A percentile compares a stretch with the other conserved stretches of the same genome.
phyloP scores from a whole-genome alignment of 2,888 invertebrate species.

The Hecatera dysodea region DNA sequence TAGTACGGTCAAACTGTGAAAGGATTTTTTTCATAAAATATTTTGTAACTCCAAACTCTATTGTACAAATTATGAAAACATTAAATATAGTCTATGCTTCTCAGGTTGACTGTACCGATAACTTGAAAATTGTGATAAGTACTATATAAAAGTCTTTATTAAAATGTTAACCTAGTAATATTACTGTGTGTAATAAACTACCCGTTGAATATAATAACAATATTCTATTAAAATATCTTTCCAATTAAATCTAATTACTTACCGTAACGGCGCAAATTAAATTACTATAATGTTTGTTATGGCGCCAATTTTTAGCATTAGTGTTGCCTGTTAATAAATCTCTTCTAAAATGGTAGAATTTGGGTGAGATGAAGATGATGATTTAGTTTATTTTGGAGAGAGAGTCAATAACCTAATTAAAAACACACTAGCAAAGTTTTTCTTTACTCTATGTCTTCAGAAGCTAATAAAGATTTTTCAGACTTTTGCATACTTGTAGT shows the following conservation, averaged over 20 bases:
- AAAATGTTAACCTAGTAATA: not conserved
- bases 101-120: slow-evolving; percentile 7
- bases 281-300: not conserved
- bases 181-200: slow-evolving; percentile 16
- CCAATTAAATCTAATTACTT: slow-evolving; percentile 27
- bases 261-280: slow-evolving; percentile 23
- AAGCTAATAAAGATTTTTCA: not conserved
- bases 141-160: not conserved
- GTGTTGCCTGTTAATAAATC: slow-evolving; percentile 35
- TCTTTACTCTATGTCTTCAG: not conserved
- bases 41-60: not conserved
- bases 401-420: not conserved
- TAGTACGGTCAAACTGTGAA: slow-evolving; percentile 21
- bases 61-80: too few relatives aligned
- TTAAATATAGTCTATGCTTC: not conserved
- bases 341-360: slow-evolving; percentile 46
- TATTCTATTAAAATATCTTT: slow-evolving; percentile 11
- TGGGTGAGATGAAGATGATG: not conserved
- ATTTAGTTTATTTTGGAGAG: not conserved
- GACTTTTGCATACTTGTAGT: not conserved
- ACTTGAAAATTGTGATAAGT: slow-evolving; percentile 10
- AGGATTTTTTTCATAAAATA: not conserved
- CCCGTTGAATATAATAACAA: not conserved
- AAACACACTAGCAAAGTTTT: not conserved
- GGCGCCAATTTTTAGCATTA: slow-evolving; percentile 23